Base-by-base conservation (phyloP, 2,113 vertebrate species). In the Circaetus cinerascens region DNA sequence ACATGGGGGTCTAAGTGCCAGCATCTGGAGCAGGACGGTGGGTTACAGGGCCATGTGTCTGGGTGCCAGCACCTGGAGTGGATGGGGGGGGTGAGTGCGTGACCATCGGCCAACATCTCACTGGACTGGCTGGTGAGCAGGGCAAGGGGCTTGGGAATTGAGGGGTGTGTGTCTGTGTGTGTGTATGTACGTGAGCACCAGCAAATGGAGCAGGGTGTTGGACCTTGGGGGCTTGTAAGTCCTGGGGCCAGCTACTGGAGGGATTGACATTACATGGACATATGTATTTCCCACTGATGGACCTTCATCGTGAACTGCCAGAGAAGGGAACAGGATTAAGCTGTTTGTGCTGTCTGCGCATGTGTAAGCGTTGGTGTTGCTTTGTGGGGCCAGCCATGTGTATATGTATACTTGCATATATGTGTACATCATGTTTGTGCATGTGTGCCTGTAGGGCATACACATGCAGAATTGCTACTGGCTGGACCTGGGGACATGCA, bases 181-280 rank as follows among this genome's bases (percentile, higher is more conserved):
- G 36, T 36, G 5, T n/a, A 53, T 29, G 51, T 53, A 53, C 8
- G 3, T 68, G 21, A 66, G 19, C 25, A 45, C 10, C 11, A 69
- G 71, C 9, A 79, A 74, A 71, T 23, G 27, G 34, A 59, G 27
- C 27, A 64, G 25, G 9, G 15, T 17, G 13, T 3, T 20, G 15
- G 29, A 15, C 19, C 17, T 0, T 41, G 5, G 13, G 45, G 17
- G 1, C 13, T 75, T 6, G 0, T 29, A 48, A 7, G 0, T 38
- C 13, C 53, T 4, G 21, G 27, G 13, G 3, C 36, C 6, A 45
- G 13, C 25, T 55, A 11, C 55, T 2, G 6, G 8, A 74, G 14
- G 13, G 13, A 53, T 53, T 80, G n/a, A 10, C 17, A 3, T 43
- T 43, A 19, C 0, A 0, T 25, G 4, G 5, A 12, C 1, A 0